phyloP scores from a whole-genome alignment of 1,140 invertebrate genomes.

The Centruroides vittatus region DNA sequence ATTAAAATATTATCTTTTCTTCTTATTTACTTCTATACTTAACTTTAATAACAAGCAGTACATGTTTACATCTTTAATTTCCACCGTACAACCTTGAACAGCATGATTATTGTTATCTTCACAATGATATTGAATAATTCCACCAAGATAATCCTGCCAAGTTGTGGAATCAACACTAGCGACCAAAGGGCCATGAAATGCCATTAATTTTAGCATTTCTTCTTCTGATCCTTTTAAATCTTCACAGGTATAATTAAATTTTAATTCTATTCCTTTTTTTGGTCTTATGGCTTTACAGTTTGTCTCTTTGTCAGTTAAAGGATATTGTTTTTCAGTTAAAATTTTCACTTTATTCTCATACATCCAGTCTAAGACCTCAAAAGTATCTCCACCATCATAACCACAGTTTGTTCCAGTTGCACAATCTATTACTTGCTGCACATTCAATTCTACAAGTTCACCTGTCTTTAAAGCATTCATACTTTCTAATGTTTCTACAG shows the following conservation, averaged over 20 bases:
- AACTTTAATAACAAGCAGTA: no score
- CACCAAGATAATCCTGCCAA: conserved; percentile 78
- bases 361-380: no score
- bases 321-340: no score
- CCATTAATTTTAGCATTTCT: conserved; percentile 44
- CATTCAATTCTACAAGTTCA: neutral
- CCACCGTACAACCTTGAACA: no score
- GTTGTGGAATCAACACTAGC: conserved; percentile 66
- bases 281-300: no score
- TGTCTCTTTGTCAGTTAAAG: no score
- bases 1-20: no score
- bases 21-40: no score
- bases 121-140: conserved; percentile 51
- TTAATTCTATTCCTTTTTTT: no score
- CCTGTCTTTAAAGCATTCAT: neutral
- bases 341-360: no score
- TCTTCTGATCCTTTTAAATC: conserved; percentile 46
- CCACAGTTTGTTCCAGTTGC: neutral
- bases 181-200: conserved; percentile 54
- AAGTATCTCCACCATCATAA: neutral
- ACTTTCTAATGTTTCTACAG: neutral
- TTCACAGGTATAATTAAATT: no score
- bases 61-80: no score
- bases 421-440: neutral
- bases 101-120: conserved; percentile 49